Evolutionary conservation across 2,888 invertebrate species (phyloP).

Genomic region (Antheraea assamensis): DNA sequence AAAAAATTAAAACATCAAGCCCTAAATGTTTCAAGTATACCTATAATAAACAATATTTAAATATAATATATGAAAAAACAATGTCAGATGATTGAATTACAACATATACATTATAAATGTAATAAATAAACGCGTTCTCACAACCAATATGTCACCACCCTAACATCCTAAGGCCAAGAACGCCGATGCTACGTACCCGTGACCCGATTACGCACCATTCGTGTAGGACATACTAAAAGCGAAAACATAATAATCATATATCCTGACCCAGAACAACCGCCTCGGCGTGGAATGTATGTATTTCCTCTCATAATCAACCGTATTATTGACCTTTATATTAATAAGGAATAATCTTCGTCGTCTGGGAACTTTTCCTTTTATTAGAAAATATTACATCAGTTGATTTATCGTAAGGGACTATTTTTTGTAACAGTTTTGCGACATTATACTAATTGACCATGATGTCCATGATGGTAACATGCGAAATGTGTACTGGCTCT

Average conservation of each 20-base stretch:
- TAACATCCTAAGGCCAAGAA: slow-evolving; percentile 16
- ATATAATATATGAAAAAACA: no score
- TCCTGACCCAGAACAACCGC: slow-evolving; percentile 11
- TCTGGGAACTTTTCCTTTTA: slow-evolving; percentile 8
- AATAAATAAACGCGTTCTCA: not conserved
- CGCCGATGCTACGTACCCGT: slow-evolving; percentile 16
- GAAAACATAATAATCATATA: slow-evolving; percentile 15
- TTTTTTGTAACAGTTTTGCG: not conserved
- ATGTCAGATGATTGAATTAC: no score
- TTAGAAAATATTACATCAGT: not conserved
- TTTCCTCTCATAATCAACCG: slow-evolving; percentile 19
- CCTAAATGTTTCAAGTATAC: no score
- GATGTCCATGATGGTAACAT: no score
- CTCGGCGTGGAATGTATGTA: slow-evolving; percentile 17
- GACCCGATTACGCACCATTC: slow-evolving; percentile 24
- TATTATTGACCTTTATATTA: slow-evolving; percentile 23
- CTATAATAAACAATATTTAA: no score
- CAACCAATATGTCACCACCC: not conserved
- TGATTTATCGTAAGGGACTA: not conserved
- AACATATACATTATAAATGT: not conserved
- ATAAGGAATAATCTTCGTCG: slow-evolving; percentile 14
- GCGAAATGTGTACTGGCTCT: no score
- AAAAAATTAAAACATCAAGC: no score
- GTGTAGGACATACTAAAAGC: slow-evolving; percentile 24
- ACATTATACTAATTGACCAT: no score